Evolutionary conservation across 2,888 invertebrate species (phyloP).

Genomic region (Adelphocoris suturalis): DNA sequence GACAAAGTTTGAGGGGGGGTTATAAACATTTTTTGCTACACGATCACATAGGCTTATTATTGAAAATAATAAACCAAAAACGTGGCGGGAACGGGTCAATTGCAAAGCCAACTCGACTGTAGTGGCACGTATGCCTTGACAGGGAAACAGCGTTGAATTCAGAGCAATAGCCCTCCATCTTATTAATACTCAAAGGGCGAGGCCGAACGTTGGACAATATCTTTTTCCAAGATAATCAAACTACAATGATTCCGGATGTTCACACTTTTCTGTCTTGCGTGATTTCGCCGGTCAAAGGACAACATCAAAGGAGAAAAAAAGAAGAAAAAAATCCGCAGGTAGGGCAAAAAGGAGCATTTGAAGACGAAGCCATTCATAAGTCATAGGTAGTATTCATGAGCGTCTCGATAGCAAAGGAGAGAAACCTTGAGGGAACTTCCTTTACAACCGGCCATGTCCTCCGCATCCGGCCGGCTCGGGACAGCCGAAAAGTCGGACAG

Average conservation of each 20-base stretch:
- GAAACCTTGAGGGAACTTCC: neutral
- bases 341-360: neutral
- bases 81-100: too few species aligned
- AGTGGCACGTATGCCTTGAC: too few species aligned
- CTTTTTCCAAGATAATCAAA: neutral
- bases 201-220: too few species aligned
- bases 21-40: too few species aligned
- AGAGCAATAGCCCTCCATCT: too few species aligned
- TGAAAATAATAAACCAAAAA: too few species aligned
- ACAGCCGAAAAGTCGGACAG: slow-evolving; percentile 24
- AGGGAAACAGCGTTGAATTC: too few species aligned
- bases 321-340: slow-evolving; percentile 6
- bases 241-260: neutral
- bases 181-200: too few species aligned
- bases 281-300: neutral
- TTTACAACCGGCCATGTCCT: slow-evolving; percentile 25
- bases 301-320: slow-evolving; percentile 33
- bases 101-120: too few species aligned
- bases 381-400: slow-evolving; percentile 17
- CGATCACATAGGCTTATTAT: too few species aligned
- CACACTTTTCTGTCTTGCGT: neutral
- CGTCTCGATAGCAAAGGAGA: neutral
- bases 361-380: slow-evolving; percentile 27
- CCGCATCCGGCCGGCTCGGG: slow-evolving; percentile 41
- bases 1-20: too few species aligned